Base-by-base conservation (phyloP, 2,888 invertebrate species). In the Trileptium ribeirensis region DNA sequence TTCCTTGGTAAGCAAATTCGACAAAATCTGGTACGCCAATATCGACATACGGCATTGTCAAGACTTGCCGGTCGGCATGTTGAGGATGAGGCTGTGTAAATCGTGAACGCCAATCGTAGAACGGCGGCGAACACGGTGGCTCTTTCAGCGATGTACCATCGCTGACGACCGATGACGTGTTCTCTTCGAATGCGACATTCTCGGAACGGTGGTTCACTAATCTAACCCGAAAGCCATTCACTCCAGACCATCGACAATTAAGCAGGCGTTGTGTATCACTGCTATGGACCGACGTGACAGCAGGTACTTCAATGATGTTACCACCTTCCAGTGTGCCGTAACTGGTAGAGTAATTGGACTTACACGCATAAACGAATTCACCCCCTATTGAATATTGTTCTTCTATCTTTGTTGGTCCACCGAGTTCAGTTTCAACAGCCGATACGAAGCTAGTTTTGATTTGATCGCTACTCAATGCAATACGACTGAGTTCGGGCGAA, bases 21-120 rank as follows among this genome's bases (percentile, higher is more conserved):
- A 86, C 34, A 77, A 86, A 86, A 83, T 86, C 86, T 15, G 86
- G 86, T 31, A 82, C 80, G 2, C 83, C 83, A 38, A 83, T 82
- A 67, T 85, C 85, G 38, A 86, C 82, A 70, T 85, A 85, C 1
- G 86, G 86, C 51, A 86, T 74, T 33, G 85, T 83, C 39, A 85
- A 64, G n/a, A 86, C 82, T 2, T 83, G 81, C 0, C 85, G 81
- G 36, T 83, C 81, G 34, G 34, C 34, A 31, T 34, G 34, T 19
- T 24, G 51, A n/a, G n/a, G n/a, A n/a, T 24, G 19, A 64, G 19
- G 64, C 33, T 15, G n/a, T 15, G 8, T 15, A 70, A 70, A 70
- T 34, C 74, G 74, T 70, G 8, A 8, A 15, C 74, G 74, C 74
- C 74, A 70, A n/a, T 31, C 74, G n/a, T 19, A 8, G 31, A 70